These are phyloP conservation scores for Clarias platycephalus DNA, from an alignment of 2,797 vertebrate species.

Conservation along the genomic window DNA sequence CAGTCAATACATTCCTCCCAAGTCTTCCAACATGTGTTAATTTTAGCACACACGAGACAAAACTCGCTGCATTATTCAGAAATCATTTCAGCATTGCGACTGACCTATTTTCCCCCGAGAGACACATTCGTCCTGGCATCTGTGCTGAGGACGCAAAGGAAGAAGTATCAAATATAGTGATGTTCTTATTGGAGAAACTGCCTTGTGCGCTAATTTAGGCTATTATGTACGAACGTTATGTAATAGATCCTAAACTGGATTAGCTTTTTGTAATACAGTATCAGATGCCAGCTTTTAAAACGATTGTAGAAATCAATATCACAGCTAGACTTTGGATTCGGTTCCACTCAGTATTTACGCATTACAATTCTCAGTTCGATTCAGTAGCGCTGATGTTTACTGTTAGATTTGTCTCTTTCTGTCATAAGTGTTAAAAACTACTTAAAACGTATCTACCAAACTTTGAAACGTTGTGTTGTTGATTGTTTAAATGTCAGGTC, in stretches of 20 bases:
- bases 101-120: constrained; percentile 53
- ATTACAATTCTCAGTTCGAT: no score
- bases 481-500: no score
- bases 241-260: background rate
- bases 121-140: constrained; percentile 21
- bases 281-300: background rate
- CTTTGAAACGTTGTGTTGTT: no score
- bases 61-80: constrained; percentile 54
- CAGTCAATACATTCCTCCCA: background rate
- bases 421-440: no score
- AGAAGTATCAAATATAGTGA: background rate
- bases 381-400: no score
- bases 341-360: no score
- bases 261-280: background rate
- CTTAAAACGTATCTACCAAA: no score
- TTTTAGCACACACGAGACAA: constrained; percentile 33
- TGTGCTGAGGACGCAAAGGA: constrained; percentile 8
- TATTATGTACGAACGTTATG: background rate
- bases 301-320: background rate
- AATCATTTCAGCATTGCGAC: constrained; percentile 8
- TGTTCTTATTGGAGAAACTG: background rate
- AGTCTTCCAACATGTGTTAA: background rate
- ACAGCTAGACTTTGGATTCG: no score
- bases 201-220: background rate
- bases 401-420: no score